phyloP scores from a whole-genome alignment of 2,888 invertebrate genomes.

The Lasioglossum leucozonium region DNA sequence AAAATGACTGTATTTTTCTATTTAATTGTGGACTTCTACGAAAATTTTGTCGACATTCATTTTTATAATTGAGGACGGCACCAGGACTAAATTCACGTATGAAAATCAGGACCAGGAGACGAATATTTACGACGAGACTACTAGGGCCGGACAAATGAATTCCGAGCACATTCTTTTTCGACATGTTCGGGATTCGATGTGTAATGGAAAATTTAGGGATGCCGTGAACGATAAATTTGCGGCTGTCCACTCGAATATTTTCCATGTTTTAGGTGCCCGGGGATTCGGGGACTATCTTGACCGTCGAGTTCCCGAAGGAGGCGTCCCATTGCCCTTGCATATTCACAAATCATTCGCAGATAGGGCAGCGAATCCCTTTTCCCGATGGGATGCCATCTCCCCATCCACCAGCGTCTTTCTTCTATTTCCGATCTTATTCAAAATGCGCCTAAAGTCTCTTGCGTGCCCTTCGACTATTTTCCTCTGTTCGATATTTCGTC shows the following conservation, averaged over 20 bases:
- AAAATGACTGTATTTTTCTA: neutral
- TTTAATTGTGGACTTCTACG: neutral
- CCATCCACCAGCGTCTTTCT: constrained; percentile 32
- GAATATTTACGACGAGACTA: constrained; percentile 38
- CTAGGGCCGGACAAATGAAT: constrained; percentile 70
- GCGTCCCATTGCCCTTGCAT: constrained; percentile 83
- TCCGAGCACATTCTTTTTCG: constrained; percentile 74
- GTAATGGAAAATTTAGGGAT: constrained; percentile 84
- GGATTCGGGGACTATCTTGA: constrained; percentile 83
- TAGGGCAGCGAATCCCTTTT: constrained; percentile 76
- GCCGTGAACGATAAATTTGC: constrained; percentile 83
- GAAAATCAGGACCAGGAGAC: constrained; percentile 4
- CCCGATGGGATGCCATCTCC: constrained; percentile 71
- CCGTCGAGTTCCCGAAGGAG: constrained; percentile 80
- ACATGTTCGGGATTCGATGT: constrained; percentile 76
- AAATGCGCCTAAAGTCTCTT: constrained; percentile 47
- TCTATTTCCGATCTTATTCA: constrained; percentile 60
- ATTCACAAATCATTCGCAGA: constrained; percentile 84
- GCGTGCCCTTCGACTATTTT: constrained; percentile 9
- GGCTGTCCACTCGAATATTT: constrained; percentile 85
- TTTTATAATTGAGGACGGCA: neutral
- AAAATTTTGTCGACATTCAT: neutral
- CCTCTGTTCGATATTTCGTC: neutral
- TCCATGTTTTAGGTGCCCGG: constrained; percentile 83
- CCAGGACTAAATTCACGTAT: constrained; percentile 2